A percentile compares a stretch with the other conserved stretches of the same genome.
These are phyloP conservation scores for Halisarca cf. caerulea DNA, from an alignment of 37 sponge, comb jelly and placozoan genomes.

Conservation along the genomic window DNA sequence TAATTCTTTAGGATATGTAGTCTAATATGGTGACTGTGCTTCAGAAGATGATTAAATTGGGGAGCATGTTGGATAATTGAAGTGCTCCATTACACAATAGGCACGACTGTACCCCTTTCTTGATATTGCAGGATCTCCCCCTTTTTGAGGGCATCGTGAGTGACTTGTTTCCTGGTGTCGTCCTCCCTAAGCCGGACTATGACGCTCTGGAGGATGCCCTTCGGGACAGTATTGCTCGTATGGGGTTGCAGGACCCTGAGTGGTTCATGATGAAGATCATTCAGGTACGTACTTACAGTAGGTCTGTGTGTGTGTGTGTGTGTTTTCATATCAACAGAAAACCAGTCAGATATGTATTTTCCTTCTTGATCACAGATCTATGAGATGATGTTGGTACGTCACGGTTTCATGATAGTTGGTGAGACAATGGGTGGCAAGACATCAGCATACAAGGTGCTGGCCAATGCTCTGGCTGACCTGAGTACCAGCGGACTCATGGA, in stretches of 20 bases:
- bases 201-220: conserved; percentile 80
- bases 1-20: background rate
- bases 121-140: conserved; percentile 74
- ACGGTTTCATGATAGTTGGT: conserved; percentile 99
- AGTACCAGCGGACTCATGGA: conserved; percentile 86
- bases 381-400: conserved; percentile 99
- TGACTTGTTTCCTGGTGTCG: conserved; percentile 93
- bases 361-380: conserved; percentile 66
- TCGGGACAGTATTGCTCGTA: conserved; percentile 72
- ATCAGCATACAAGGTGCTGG: conserved; percentile 90
- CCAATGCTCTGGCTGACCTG: conserved; percentile 88
- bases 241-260: conserved; percentile 86
- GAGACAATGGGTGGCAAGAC: conserved; percentile 97
- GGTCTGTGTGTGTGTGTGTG: no score
- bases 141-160: conserved; percentile 94
- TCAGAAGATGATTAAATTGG: no score
- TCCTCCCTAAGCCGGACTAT: conserved; percentile 91
- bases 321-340: background rate
- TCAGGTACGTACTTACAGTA: conserved; percentile 50
- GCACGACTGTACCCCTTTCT: conserved; percentile 23
- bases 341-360: background rate
- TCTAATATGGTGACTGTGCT: background rate
- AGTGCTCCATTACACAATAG: no score
- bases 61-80: background rate
- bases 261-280: conserved; percentile 99